phyloP scores from a whole-genome alignment of 2,888 invertebrate genomes.

The Netelia fuscicornis region DNA sequence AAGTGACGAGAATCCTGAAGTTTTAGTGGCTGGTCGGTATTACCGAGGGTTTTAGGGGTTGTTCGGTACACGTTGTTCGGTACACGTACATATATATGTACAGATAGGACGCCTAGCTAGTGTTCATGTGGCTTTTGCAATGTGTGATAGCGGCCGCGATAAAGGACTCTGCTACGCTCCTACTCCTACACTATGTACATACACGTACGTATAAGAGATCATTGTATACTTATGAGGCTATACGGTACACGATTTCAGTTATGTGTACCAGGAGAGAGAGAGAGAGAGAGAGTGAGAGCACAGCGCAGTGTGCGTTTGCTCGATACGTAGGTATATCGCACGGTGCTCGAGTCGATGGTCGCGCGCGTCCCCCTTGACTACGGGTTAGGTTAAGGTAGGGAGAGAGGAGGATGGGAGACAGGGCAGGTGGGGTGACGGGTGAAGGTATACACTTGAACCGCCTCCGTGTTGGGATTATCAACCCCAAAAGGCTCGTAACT shows the following conservation, averaged over 20 bases:
- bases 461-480: conserved; percentile 76
- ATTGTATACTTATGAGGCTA: not conserved
- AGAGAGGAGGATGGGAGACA: not conserved
- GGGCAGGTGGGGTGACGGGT: not conserved
- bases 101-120: not conserved
- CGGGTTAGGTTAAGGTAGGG: no score
- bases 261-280: not conserved
- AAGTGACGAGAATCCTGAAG: conserved; percentile 42
- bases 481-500: conserved; percentile 81
- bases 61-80: conserved; percentile 3
- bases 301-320: not conserved
- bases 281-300: not conserved
- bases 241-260: not conserved
- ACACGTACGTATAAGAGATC: not conserved
- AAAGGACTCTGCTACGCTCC: not conserved
- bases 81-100: conserved; percentile 13
- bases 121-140: conserved; percentile 23
- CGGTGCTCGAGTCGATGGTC: conserved; percentile 17
- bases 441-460: conserved; percentile 49
- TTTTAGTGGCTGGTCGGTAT: conserved; percentile 19
- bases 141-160: conserved; percentile 10
- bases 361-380: conserved; percentile 7
- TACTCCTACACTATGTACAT: conserved; percentile 1
- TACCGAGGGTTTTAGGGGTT: not conserved
- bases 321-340: conserved; percentile 26